Base-by-base conservation (phyloP, 2,888 invertebrate genomes). In the Teleiodes luculella region DNA sequence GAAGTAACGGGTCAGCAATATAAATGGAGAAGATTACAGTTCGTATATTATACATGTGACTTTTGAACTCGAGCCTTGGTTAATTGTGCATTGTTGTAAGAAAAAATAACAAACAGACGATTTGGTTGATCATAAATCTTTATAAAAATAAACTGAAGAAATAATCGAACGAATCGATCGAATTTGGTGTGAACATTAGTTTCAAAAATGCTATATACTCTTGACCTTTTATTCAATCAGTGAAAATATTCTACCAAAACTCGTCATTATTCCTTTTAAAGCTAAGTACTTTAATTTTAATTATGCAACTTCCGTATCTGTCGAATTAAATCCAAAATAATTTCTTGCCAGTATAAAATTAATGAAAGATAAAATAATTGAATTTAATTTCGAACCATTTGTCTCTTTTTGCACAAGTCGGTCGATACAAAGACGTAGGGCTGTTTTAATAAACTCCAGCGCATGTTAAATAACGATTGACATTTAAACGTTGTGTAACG, bases 401-500 rank as follows among this genome's bases (percentile, higher is more conserved):
- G 43, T 43, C 28, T 28, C 20, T 43, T 43, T 43, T 41, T 41
- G 24, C 28, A 13, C 43, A 7, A n/a, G 24, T 24, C 43, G 43
- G 43, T 43, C 28, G 43, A 43, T 28, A 43, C 13, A 43, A 43
- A 43, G 43, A 43, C 43, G 43, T 20, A 43, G 43, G 43, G 28
- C 28, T 11, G n/a, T 52, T 55, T 52, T 54, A 54, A 48, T 60
- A 61, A 57, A 59, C 60, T 55, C 60, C 55, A 18, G 56, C 57
- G 65, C 62, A 62, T 49, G 59, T 80, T 79, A 74, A 76, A 77
- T 76, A 80, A 76, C 76, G 65, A 75, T 78, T 81, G 82, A 77
- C 81, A 83, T 83, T 80, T 79, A 69, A 74, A 68, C 59, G 62
- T 52, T 45, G 54, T 60, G 60, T 59, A 62, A 64, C 59, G 57